Evolutionary conservation across 2,113 vertebrate genomes (phyloP), one percentile per base, ranked within the genome.

Genomic region (Microcebus tavaratra): DNA sequence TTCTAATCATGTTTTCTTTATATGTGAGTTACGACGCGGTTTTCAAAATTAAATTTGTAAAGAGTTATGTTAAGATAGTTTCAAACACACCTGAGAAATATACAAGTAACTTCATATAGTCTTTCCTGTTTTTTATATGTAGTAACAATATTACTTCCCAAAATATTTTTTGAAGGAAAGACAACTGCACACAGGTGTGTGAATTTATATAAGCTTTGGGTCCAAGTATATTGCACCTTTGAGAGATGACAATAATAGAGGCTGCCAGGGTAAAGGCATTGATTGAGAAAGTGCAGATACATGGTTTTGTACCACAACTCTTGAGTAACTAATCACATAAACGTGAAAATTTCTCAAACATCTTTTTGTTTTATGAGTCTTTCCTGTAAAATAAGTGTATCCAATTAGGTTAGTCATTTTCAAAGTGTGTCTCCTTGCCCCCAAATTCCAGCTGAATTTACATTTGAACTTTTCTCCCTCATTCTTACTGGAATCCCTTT

Each of bases 1-100:
- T 83, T 88, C 8, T 53, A 65, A 65, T 79, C 50, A 85, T 57
- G 55, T 42, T 76, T 91, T 50, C 82, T 76, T 80, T 73, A 5
- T 27, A 63, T 57, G 15, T 53, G 36, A 82, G 65, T 88, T 79
- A 65, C 59, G 34, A 79, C 14, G 12, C 17, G 39, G 25, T 81
- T 95, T 92, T 87, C 59, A 90, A 67, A 68, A 93, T 87, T 63
- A 23, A 89, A n/a, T 94, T 88, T 85, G 29, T 39, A 79, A 61
- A 65, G 10, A 27, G 15, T n/a, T 78, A 42, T 67, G 27, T 67
- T 88, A 78, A 91, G 45, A 72, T 42, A 13, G 15, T 53, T 89
- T 89, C 21, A 57, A 83, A 73, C 31, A 53, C 55, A 79, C 11
- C 55, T 79, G 29, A 68, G 53, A 93, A 55, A 65, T 81, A 45